phyloP scores from a whole-genome alignment of 2,797 vertebrate species.

The Tiaroga cobitis region DNA sequence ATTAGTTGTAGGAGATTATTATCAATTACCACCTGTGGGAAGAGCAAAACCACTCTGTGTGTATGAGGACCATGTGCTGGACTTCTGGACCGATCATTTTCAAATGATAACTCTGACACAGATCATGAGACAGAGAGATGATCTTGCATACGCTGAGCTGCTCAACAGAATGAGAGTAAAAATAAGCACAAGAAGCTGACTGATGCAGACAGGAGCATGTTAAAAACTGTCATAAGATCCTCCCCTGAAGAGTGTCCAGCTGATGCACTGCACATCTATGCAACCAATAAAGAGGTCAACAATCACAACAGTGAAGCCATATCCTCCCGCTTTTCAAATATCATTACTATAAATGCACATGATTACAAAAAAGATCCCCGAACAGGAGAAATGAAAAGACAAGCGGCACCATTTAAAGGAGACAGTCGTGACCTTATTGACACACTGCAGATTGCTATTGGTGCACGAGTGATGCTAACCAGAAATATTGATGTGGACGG shows the following conservation, averaged over 20 bases:
- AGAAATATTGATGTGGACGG: slow-evolving; percentile 37
- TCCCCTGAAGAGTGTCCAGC: background rate
- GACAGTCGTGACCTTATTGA: slow-evolving; percentile 10
- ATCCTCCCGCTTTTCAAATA: background rate
- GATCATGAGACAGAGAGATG: no score
- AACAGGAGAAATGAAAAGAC: slow-evolving; percentile 35
- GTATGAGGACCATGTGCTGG: no score
- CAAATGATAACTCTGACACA: no score
- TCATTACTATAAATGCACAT: slow-evolving; percentile 36
- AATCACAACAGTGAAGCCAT: slow-evolving; percentile 20
- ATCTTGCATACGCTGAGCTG: no score
- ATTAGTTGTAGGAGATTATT: no score
- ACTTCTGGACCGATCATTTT: no score
- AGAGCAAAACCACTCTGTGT: no score
- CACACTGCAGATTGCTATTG: slow-evolving; percentile 18
- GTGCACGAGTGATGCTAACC: slow-evolving; percentile 40
- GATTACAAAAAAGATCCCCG: slow-evolving; percentile 52
- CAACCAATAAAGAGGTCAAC: slow-evolving; percentile 44
- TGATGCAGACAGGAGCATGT: slow-evolving; percentile 24
- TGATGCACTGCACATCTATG: slow-evolving; percentile 34
- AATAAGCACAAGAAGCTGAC: background rate
- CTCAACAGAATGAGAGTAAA: slow-evolving; percentile 4
- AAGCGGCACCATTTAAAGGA: background rate
- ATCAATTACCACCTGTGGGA: no score
- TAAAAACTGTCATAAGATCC: background rate